Evolutionary conservation across 2,113 vertebrate genomes (phyloP), one percentile per base, ranked within the genome.

Genomic region (Alexandromys fortis): DNA sequence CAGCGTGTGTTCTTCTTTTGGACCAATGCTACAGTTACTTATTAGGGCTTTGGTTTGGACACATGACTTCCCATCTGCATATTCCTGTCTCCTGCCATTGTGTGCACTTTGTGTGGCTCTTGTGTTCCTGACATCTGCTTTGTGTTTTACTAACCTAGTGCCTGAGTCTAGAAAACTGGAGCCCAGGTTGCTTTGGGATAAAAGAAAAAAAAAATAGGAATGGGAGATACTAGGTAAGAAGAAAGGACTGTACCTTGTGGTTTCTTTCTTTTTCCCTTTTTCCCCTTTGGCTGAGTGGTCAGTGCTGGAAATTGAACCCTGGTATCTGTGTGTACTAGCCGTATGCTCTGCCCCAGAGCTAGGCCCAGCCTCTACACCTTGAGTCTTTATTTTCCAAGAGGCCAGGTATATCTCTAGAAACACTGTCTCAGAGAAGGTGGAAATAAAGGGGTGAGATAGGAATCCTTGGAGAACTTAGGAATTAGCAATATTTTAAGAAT

Each of bases 121-220:
- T 81, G 33, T 98, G 96, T 75, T 22, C 72, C 97, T 90, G 17
- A 89, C 92, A 0, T 95, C 72, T 98, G 96, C 98, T 98, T 97
- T 88, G 0, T 95, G 76, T 96, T 91, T 88, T 96, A 11, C 98
- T 97, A 97, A 97, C 95, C 75, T 89, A 85, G 81, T 91, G 45
- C 45, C 55, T 92, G 78, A 89, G 73, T 92, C 91, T 96, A 86
- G 91, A 91, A 87, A 96, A 52, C 33, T 91, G 86, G 78, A 95
- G 70, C 38, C 94, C 92, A 94, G 52, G 35, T 38, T 92, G 49
- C 24, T 94, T 85, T 94, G 95, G 93, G 92, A 63, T 92, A 58
- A 89, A 92, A 95, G 86, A 78, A 58, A 96, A 55, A 16, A 86
- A 72, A 14, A 96, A 70, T 24, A 38, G 12, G 63, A 94, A 42